Evolutionary conservation across 2,797 vertebrate genomes (phyloP).

Genomic region (Artibeus lituratus): DNA sequence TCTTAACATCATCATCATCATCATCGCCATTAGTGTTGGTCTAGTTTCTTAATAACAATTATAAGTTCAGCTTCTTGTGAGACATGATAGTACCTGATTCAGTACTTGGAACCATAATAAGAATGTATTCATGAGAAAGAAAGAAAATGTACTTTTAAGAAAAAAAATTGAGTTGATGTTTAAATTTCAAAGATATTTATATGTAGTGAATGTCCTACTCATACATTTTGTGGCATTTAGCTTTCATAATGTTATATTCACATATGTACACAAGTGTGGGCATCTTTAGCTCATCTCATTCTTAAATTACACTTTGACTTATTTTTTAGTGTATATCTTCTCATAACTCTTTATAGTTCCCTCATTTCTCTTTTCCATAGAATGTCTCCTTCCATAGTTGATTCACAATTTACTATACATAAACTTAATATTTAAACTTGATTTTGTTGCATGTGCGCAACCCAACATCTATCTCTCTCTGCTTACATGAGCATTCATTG

Average conservation of each 20-base stretch:
- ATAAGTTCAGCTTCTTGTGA: neutral
- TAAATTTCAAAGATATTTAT: neutral
- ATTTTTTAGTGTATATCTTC: neutral
- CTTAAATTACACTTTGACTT: neutral
- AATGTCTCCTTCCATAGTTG: neutral
- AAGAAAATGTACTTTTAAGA: neutral
- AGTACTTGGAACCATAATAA: neutral
- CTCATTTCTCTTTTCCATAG: neutral
- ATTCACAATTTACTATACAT: neutral
- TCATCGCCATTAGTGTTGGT: neutral
- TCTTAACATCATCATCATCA: no score
- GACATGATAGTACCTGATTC: neutral
- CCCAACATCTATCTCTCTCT: neutral
- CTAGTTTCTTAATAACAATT: neutral
- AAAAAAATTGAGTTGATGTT: neutral
- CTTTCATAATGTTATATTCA: neutral
- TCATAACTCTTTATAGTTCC: neutral
- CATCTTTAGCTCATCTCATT: neutral
- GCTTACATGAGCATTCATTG: neutral
- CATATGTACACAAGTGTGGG: neutral
- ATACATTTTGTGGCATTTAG: neutral
- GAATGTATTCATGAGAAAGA: neutral
- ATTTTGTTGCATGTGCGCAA: neutral
- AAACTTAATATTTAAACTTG: conserved; percentile 24
- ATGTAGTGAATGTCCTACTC: neutral